phyloP scores from a whole-genome alignment of 2,888 invertebrate species.

The Lepeophtheirus nordmannii region DNA sequence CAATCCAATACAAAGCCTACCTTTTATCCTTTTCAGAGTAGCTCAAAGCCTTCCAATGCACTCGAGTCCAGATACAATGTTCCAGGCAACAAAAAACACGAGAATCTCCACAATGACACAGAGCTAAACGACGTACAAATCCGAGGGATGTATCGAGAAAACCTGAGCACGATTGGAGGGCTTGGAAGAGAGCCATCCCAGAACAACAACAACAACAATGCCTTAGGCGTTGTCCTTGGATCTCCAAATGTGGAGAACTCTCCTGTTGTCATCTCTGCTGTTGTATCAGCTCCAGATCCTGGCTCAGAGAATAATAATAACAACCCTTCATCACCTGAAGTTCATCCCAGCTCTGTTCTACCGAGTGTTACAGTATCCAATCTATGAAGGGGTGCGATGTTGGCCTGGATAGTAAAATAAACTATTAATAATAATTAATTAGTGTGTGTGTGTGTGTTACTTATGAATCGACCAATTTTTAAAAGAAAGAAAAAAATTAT shows the following conservation, averaged over 20 bases:
- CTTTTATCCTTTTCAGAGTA: neutral
- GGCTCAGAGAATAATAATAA: neutral
- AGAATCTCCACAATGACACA: neutral
- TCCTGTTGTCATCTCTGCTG: neutral
- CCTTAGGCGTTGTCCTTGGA: neutral
- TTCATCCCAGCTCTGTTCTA: neutral
- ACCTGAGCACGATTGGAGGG: too few species aligned
- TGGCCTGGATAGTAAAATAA: too few species aligned
- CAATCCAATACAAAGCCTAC: too few species aligned
- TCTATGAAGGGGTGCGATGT: neutral
- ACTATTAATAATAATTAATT: too few species aligned
- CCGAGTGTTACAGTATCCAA: neutral
- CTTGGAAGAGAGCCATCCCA: neutral
- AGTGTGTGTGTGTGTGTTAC: too few species aligned
- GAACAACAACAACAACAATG: neutral
- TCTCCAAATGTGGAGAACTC: neutral
- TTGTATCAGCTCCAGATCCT: neutral
- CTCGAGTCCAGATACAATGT: neutral
- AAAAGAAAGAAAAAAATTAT: too few species aligned
- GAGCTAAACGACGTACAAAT: slow-evolving; percentile 3
- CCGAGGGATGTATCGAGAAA: neutral
- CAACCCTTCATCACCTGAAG: neutral
- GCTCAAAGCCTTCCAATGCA: neutral
- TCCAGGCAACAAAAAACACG: neutral
- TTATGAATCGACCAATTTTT: too few species aligned